These are phyloP conservation scores for Orthonychiurus folsomi DNA, from an alignment of 2,888 invertebrate species.

Conservation along the genomic window DNA sequence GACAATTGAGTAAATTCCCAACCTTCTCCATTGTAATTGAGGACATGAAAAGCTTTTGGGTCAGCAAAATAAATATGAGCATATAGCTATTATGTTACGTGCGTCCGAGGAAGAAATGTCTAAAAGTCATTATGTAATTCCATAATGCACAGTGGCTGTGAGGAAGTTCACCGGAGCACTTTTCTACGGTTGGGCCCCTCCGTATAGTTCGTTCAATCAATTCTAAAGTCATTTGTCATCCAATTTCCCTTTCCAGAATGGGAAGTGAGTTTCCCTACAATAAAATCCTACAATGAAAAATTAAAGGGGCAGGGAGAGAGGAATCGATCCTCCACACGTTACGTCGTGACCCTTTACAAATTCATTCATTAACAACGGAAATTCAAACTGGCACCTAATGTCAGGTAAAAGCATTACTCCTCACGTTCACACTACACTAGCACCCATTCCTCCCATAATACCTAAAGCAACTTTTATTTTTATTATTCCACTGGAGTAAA, in stretches of 20 bases:
- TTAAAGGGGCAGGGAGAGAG: neutral
- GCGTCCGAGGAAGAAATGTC: neutral
- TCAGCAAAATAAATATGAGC: neutral
- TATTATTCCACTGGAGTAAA: no score
- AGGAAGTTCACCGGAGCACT: neutral
- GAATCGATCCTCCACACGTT: neutral
- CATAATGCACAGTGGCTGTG: neutral
- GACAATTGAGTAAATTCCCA: neutral
- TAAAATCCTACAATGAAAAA: neutral
- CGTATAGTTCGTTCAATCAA: neutral
- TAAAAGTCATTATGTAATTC: conserved; percentile 1
- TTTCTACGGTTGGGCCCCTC: no score
- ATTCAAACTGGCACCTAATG: no score
- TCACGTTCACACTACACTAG: no score
- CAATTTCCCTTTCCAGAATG: neutral
- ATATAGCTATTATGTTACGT: neutral
- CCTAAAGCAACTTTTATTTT: no score
- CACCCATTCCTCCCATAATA: no score
- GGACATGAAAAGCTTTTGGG: neutral
- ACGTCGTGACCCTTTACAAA: neutral
- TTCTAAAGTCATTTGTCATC: conserved; percentile 1
- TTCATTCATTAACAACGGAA: neutral
- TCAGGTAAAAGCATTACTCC: no score
- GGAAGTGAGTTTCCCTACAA: neutral
- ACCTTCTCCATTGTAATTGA: neutral